Evolutionary conservation across 2,113 vertebrate species (phyloP).

Genomic region (Reinhardtius hippoglossoides): DNA sequence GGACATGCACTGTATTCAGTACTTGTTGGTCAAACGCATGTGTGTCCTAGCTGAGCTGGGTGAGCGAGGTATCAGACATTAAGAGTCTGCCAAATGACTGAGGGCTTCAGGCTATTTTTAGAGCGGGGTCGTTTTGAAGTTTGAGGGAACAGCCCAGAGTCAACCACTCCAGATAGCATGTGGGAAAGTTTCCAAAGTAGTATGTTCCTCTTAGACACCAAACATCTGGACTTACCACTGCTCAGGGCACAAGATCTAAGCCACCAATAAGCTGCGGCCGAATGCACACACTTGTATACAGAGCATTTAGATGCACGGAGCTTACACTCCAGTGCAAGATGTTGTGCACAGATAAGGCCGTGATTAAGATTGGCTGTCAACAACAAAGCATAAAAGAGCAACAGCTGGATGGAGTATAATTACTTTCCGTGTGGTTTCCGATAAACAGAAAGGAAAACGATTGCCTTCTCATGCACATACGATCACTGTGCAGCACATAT

Average conservation of each 20-base stretch:
- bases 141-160: slow-evolving; percentile 58
- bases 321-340: slow-evolving; percentile 30
- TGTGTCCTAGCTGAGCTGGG: slow-evolving; percentile 33
- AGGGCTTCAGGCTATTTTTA: slow-evolving; percentile 75
- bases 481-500: slow-evolving; percentile 7
- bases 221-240: slow-evolving; percentile 80
- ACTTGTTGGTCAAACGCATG: slow-evolving; percentile 12
- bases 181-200: slow-evolving; percentile 80
- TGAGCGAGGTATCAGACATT: slow-evolving; percentile 41
- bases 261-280: slow-evolving; percentile 52
- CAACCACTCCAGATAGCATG: slow-evolving; percentile 74
- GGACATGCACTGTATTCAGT: slow-evolving; percentile 8
- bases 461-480: neutral
- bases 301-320: slow-evolving; percentile 32
- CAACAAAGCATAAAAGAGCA: slow-evolving; percentile 42
- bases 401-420: slow-evolving; percentile 30
- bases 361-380: slow-evolving; percentile 45
- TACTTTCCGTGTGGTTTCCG: slow-evolving; percentile 28
- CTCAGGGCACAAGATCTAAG: slow-evolving; percentile 62
- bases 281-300: slow-evolving; percentile 22
- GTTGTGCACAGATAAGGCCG: slow-evolving; percentile 36
- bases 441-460: slow-evolving; percentile 45
- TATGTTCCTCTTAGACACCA: slow-evolving; percentile 65
- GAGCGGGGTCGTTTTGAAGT: slow-evolving; percentile 77
- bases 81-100: slow-evolving; percentile 64